Evolutionary conservation across 2,113 vertebrate genomes (phyloP).

Genomic region (Oryzias curvinotus): DNA sequence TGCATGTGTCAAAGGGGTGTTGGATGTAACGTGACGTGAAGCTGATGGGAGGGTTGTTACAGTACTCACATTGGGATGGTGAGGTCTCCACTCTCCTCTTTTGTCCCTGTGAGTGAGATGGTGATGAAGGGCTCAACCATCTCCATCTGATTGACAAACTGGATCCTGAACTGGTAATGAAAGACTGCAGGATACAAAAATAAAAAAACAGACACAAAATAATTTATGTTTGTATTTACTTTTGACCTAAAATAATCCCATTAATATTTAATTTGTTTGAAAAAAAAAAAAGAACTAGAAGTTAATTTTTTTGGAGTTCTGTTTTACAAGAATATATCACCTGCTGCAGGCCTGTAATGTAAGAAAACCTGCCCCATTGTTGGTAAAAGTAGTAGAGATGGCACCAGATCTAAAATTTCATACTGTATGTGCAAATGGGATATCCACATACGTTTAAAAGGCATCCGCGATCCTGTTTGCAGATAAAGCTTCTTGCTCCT

Average conservation of each 20-base stretch:
- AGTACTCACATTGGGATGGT: slow-evolving; percentile 85
- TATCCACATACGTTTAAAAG: slow-evolving; percentile 85
- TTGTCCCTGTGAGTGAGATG: slow-evolving; percentile 84
- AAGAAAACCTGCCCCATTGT: too few species aligned
- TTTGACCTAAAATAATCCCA: not conserved
- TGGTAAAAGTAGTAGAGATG: too few species aligned
- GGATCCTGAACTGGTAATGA: slow-evolving; percentile 93
- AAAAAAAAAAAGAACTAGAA: too few species aligned
- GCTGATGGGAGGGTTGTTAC: slow-evolving; percentile 42
- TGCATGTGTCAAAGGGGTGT: slow-evolving; percentile 27
- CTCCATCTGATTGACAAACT: slow-evolving; percentile 82
- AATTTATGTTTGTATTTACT: not conserved
- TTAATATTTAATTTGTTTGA: too few species aligned
- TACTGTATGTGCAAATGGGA: not conserved
- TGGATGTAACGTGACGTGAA: slow-evolving; percentile 23
- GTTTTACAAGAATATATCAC: too few species aligned
- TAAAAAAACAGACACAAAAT: not conserved
- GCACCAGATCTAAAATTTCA: too few species aligned
- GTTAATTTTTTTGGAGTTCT: too few species aligned
- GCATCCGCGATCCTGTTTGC: slow-evolving; percentile 82
- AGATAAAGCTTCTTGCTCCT: slow-evolving; percentile 82
- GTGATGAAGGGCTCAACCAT: slow-evolving; percentile 77
- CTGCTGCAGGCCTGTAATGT: too few species aligned
- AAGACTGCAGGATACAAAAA: slow-evolving; percentile 76
- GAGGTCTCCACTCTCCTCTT: slow-evolving; percentile 80